Percentiles rank a stretch among this genome's conserved stretches.
phyloP scores from a whole-genome alignment of 2,888 invertebrate species.

The Pachliopta kotzebuea region DNA sequence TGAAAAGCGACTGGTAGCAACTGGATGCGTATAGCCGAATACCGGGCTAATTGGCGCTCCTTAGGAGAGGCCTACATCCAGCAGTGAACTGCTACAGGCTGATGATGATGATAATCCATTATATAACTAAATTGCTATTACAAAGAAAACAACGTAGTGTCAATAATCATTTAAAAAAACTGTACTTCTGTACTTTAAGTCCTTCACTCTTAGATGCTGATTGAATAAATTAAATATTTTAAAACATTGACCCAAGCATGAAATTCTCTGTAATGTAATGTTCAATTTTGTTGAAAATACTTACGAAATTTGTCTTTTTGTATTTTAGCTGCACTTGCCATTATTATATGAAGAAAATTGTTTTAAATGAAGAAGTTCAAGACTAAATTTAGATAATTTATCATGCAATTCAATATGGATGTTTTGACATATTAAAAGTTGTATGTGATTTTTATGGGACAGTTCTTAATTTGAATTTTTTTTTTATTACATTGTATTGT shows the following conservation, averaged over 20 bases:
- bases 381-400: conserved; percentile 28
- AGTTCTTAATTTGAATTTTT: conserved; percentile 50
- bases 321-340: conserved; percentile 56
- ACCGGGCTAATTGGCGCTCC: no score
- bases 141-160: no score
- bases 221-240: background rate
- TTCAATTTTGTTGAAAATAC: conserved; percentile 35
- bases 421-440: conserved; percentile 40
- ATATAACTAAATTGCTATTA: no score
- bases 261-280: background rate
- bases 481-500: conserved; percentile 17
- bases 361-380: conserved; percentile 9
- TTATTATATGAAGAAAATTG: conserved; percentile 38
- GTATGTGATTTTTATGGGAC: conserved; percentile 42
- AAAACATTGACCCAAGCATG: background rate
- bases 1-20: no score
- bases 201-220: no score
- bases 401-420: conserved; percentile 56
- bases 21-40: no score
- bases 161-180: no score
- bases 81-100: no score
- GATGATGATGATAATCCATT: no score
- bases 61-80: no score
- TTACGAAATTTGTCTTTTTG: conserved; percentile 65
- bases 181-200: no score